Percentiles rank a stretch among this genome's conserved stretches.
Conservation (phyloP, 2,888 invertebrate genomes). For the Drosophila merina region DNA sequence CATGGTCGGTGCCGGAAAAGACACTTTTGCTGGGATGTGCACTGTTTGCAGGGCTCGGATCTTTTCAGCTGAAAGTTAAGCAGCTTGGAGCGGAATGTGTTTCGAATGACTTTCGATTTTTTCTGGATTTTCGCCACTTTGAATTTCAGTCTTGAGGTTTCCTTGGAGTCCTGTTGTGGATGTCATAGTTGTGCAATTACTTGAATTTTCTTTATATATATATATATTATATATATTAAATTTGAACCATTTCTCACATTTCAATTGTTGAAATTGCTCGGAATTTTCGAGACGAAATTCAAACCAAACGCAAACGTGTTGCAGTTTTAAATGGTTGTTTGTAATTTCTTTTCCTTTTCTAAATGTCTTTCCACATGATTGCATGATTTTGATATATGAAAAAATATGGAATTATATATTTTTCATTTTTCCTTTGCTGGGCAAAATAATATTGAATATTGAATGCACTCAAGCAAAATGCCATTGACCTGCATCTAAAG, state of each 20-base stretch:
- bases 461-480: slow-evolving; percentile 47
- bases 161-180: slow-evolving; percentile 72
- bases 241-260: background rate
- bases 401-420: slow-evolving; percentile 36
- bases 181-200: slow-evolving; percentile 42
- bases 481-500: slow-evolving; percentile 53
- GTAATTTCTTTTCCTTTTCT: slow-evolving; percentile 15
- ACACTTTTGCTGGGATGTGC: slow-evolving; percentile 83
- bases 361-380: slow-evolving; percentile 51
- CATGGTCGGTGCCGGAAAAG: slow-evolving; percentile 78
- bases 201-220: background rate
- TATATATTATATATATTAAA: background rate
- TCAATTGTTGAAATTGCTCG: slow-evolving; percentile 10
- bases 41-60: slow-evolving; percentile 80
- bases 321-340: background rate
- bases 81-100: slow-evolving; percentile 57
- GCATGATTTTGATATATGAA: slow-evolving; percentile 65
- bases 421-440: slow-evolving; percentile 12
- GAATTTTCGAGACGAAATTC: background rate
- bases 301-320: background rate
- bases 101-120: slow-evolving; percentile 76
- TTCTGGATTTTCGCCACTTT: slow-evolving; percentile 83
- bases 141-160: slow-evolving; percentile 76
- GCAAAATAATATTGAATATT: slow-evolving; percentile 40
- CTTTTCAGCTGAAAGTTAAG: slow-evolving; percentile 81